Evolutionary conservation across 53 echinoderm and acorn worm species (phyloP).

Genomic region (Hippasteria phrygiana): DNA sequence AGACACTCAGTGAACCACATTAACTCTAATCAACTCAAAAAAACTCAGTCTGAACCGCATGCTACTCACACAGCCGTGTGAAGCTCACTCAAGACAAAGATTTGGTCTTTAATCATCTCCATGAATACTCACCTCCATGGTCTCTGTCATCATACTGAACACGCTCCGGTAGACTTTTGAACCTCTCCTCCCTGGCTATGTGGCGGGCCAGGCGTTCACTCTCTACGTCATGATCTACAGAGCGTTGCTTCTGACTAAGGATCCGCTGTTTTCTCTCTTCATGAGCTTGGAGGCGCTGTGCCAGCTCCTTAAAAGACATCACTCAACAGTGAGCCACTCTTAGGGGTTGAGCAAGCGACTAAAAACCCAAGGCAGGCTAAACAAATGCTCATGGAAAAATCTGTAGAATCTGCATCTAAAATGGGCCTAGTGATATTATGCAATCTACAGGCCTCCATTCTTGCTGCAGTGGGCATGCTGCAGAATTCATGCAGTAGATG

Average conservation of each 20-base stretch:
- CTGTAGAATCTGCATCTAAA: too few species aligned
- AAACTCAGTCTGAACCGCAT: too few species aligned
- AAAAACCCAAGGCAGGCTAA: too few species aligned
- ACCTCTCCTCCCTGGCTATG: slow-evolving; percentile 27
- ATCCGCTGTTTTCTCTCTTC: slow-evolving; percentile 78
- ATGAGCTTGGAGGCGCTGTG: slow-evolving; percentile 76
- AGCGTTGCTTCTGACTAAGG: slow-evolving; percentile 39
- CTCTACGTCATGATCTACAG: slow-evolving; percentile 37
- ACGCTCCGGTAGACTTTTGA: background rate
- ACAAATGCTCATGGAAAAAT: too few species aligned
- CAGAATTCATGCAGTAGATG: too few species aligned
- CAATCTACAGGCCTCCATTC: too few species aligned
- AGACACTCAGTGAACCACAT: too few species aligned
- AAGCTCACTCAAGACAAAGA: background rate
- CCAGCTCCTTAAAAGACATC: slow-evolving; percentile 59
- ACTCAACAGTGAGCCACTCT: background rate
- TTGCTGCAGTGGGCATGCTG: too few species aligned
- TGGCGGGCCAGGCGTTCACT: slow-evolving; percentile 41
- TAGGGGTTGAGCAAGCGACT: background rate
- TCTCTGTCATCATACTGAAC: background rate
- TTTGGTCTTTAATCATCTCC: too few species aligned
- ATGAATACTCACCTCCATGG: slow-evolving; percentile 51
- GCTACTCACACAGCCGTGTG: too few species aligned
- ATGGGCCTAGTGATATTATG: too few species aligned
- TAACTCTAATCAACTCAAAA: too few species aligned